Percentiles rank a stretch among this genome's conserved stretches.
phyloP scores from a whole-genome alignment of 2,888 invertebrate species.

The Elysia crispata region DNA sequence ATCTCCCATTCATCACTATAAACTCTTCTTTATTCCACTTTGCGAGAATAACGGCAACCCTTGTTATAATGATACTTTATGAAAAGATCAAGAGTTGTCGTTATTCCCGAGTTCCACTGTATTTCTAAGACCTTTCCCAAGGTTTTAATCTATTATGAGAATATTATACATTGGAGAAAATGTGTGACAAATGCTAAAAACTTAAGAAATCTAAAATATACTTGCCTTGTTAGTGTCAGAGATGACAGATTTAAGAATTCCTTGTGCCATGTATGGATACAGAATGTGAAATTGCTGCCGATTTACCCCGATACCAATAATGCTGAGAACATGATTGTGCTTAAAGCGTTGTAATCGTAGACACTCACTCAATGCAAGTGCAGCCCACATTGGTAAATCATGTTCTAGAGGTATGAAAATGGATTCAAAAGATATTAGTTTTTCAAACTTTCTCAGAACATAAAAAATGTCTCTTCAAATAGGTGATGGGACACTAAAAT shows the following conservation, averaged over 20 bases:
- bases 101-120: too few relatives aligned
- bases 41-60: too few relatives aligned
- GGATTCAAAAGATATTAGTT: not conserved
- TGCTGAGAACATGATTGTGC: conserved; percentile 49
- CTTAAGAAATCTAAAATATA: not conserved
- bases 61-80: too few relatives aligned
- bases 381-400: conserved; percentile 50
- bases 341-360: conserved; percentile 48
- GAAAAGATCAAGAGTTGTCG: too few relatives aligned
- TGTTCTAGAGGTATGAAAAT: conserved; percentile 31
- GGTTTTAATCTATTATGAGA: too few relatives aligned
- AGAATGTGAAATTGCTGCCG: conserved; percentile 52
- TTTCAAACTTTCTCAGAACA: not conserved
- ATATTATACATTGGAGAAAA: too few relatives aligned
- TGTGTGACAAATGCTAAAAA: too few relatives aligned
- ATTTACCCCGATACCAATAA: conserved; percentile 52
- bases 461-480: not conserved
- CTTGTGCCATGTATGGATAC: conserved; percentile 54
- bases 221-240: conserved; percentile 52
- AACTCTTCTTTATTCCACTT: too few relatives aligned
- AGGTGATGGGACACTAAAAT: too few relatives aligned
- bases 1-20: too few relatives aligned
- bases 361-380: conserved; percentile 50
- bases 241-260: conserved; percentile 54
- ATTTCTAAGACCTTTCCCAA: too few relatives aligned